A percentile compares a stretch with the other conserved stretches of the same genome.
Evolutionary conservation across 2,797 vertebrate species (phyloP).

Genomic region (Arvicola amphibius): DNA sequence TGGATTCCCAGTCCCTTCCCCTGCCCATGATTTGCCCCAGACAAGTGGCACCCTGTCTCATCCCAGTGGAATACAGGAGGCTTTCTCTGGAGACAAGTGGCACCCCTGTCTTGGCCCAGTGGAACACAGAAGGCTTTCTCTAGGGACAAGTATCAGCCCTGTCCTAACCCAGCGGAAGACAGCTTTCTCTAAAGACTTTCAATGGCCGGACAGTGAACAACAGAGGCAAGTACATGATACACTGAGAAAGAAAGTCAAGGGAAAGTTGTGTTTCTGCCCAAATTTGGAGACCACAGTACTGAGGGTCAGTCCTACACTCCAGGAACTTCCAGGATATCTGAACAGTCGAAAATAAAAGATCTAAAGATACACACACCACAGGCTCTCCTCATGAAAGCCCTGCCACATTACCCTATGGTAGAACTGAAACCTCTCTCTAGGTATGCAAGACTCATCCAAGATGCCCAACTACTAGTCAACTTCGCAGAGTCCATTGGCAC

Average conservation of each 20-base stretch:
- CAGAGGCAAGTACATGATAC: neutral
- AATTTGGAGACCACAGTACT: conserved; percentile 18
- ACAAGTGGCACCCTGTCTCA: neutral
- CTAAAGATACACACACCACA: conserved; percentile 3
- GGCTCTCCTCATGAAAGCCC: neutral
- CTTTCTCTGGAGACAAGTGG: neutral
- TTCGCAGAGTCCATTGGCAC: neutral
- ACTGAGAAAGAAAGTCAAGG: neutral
- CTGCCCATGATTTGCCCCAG: neutral
- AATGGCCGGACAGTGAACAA: neutral
- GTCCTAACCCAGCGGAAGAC: neutral
- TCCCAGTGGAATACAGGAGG: neutral
- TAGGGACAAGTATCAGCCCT: too few species aligned
- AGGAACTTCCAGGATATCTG: neutral
- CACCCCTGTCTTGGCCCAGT: too few species aligned
- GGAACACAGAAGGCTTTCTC: neutral
- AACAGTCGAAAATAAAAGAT: neutral
- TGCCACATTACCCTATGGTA: neutral
- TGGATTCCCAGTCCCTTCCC: neutral
- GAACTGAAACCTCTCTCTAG: neutral
- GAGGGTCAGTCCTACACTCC: neutral
- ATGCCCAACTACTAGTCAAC: neutral
- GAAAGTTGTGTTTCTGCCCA: neutral
- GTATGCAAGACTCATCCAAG: neutral
- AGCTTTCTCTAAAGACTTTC: neutral